These are phyloP conservation scores for Pristiophorus japonicus DNA, from an alignment of 2,113 vertebrate species.

Conservation along the genomic window DNA sequence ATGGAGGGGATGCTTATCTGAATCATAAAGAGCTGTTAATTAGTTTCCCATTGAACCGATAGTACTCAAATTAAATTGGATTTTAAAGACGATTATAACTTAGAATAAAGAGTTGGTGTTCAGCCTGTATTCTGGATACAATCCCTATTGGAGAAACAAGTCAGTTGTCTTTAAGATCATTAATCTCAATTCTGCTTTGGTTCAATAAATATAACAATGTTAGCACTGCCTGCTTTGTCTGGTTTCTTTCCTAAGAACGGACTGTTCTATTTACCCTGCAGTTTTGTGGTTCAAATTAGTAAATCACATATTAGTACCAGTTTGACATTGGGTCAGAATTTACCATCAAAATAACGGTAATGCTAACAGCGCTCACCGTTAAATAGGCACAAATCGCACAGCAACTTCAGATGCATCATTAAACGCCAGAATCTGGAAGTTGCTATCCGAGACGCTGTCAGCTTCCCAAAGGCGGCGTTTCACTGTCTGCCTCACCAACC, in stretches of 20 bases:
- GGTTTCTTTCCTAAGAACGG: neutral
- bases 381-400: neutral
- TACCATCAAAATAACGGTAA: neutral
- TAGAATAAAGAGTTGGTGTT: neutral
- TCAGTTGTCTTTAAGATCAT: neutral
- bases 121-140: neutral
- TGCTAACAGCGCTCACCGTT: neutral
- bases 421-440: neutral
- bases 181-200: neutral
- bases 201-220: neutral
- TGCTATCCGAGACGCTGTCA: neutral
- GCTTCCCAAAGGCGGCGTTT: no score
- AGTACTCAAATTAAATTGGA: neutral
- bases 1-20: neutral
- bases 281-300: neutral
- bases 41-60: neutral
- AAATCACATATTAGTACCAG: neutral
- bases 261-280: neutral
- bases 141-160: neutral
- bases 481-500: no score
- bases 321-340: neutral
- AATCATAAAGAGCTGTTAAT: neutral
- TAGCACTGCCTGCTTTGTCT: neutral
- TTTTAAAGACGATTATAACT: neutral
- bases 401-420: neutral